Evolutionary conservation across 2,113 vertebrate species (phyloP).

Genomic region (Lasiurus borealis): DNA sequence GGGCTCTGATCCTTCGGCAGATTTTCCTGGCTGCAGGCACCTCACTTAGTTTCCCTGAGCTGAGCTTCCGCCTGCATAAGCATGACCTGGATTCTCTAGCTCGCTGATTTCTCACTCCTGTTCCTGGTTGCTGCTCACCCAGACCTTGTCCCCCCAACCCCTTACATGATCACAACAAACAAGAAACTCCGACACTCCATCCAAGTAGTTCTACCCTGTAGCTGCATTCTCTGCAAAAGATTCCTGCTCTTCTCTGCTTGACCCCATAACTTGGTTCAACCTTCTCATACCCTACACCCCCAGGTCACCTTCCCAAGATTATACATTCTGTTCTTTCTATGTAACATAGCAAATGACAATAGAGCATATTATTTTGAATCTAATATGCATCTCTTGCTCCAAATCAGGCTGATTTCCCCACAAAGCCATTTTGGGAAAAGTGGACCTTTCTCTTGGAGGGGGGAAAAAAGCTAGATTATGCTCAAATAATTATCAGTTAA

Average conservation of each 20-base stretch:
- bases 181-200: neutral
- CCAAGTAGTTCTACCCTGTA: neutral
- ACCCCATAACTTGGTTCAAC: neutral
- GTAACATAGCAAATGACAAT: neutral
- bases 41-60: neutral
- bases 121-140: neutral
- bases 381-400: neutral
- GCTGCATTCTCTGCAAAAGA: neutral
- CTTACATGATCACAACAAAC: neutral
- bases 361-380: neutral
- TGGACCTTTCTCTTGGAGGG: neutral
- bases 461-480: neutral
- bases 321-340: neutral
- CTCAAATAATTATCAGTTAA: constrained; percentile 21
- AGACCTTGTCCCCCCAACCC: too few species aligned
- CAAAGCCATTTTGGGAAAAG: neutral
- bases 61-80: neutral
- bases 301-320: neutral
- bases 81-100: neutral
- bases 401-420: neutral
- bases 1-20: neutral
- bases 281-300: neutral
- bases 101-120: neutral
- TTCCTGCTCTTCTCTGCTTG: neutral
- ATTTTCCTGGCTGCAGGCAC: neutral